A percentile compares a stretch with the other conserved stretches of the same genome.
phyloP scores from a whole-genome alignment of 2,797 vertebrate species.

The Geotrypetes seraphini region DNA sequence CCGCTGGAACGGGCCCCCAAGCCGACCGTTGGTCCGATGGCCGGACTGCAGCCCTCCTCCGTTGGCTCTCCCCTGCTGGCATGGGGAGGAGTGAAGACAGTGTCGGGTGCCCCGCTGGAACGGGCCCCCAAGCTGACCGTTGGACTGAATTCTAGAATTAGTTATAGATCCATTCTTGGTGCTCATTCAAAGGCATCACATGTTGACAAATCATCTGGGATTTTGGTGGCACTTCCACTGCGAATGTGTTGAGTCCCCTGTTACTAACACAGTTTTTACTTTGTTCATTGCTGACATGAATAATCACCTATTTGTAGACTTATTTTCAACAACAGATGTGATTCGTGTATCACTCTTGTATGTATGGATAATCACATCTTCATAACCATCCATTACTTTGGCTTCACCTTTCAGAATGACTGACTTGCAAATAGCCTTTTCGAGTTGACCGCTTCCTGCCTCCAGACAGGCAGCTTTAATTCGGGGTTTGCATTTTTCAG shows the following conservation, averaged over 20 bases:
- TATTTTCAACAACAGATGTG: conserved; percentile 77
- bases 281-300: conserved; percentile 81
- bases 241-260: conserved; percentile 73
- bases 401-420: conserved; percentile 58
- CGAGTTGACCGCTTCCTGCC: conserved; percentile 60
- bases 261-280: conserved; percentile 79
- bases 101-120: too few species aligned
- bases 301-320: conserved; percentile 76
- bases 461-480: conserved; percentile 63
- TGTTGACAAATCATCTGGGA: conserved; percentile 84
- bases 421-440: conserved; percentile 67
- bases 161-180: conserved; percentile 75
- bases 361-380: conserved; percentile 63
- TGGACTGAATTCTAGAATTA: too few species aligned
- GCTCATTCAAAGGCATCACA: conserved; percentile 68
- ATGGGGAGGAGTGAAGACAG: too few species aligned
- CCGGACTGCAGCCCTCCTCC: too few species aligned
- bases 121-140: too few species aligned
- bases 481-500: conserved; percentile 61
- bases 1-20: too few species aligned
- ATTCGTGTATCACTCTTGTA: conserved; percentile 63
- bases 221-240: conserved; percentile 79
- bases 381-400: conserved; percentile 60
- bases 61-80: too few species aligned
- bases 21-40: too few species aligned